phyloP scores from a whole-genome alignment of 2,797 vertebrate species.

The Phaenicophaeus curvirostris region DNA sequence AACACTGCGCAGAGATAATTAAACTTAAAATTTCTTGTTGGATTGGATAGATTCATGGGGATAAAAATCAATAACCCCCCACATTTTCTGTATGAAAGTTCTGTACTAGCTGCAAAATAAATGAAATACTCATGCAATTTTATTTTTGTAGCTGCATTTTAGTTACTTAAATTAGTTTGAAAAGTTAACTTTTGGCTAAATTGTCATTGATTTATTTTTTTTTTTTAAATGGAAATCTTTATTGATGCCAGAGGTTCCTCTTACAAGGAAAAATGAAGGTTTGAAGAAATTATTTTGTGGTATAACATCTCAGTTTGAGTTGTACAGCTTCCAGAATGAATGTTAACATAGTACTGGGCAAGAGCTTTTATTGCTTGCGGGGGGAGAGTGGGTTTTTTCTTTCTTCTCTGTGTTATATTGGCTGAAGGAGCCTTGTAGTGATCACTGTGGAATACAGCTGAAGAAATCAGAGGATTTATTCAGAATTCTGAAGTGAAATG shows the following conservation, averaged over 20 bases:
- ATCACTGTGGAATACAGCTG: neutral
- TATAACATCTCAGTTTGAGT: neutral
- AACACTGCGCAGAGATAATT: neutral
- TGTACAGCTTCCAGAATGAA: neutral
- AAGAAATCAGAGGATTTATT: neutral
- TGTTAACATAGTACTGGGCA: neutral
- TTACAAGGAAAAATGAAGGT: neutral
- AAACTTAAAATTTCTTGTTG: neutral
- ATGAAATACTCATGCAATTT: neutral
- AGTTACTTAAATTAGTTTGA: neutral
- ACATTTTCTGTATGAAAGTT: neutral
- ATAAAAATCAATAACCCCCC: neutral
- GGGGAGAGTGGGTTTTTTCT: neutral
- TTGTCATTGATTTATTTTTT: neutral
- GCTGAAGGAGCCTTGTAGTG: neutral
- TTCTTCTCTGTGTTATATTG: neutral
- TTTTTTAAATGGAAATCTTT: neutral
- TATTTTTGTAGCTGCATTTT: neutral
- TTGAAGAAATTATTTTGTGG: neutral
- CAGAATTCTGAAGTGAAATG: neutral
- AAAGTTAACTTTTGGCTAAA: neutral
- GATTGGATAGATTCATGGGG: neutral
- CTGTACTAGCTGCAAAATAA: neutral
- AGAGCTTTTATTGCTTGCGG: neutral
- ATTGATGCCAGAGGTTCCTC: neutral